Evolutionary conservation across 2,888 invertebrate species (phyloP).

Genomic region (Nasonia oneida): DNA sequence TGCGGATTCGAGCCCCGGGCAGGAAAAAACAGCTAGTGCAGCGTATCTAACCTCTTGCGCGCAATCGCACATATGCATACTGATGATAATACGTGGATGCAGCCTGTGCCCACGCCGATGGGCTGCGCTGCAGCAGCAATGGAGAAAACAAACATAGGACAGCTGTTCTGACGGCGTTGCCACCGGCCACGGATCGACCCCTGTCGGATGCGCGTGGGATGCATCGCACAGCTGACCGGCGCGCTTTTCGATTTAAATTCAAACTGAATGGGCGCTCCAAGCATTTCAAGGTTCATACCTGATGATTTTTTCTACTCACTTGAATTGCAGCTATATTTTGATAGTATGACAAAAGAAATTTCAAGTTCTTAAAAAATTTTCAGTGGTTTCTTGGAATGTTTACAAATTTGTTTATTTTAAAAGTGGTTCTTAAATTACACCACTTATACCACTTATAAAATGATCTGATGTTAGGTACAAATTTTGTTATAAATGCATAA

Average conservation of each 20-base stretch:
- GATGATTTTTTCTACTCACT: no score
- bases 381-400: no score
- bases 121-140: background rate
- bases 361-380: no score
- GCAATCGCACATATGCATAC: background rate
- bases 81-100: background rate
- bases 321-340: no score
- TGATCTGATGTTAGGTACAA: no score
- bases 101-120: background rate
- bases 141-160: slow-evolving; percentile 4
- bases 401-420: no score
- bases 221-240: background rate
- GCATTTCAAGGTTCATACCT: no score
- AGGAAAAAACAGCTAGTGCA: background rate
- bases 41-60: background rate
- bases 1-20: background rate
- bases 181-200: background rate
- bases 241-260: background rate
- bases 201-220: slow-evolving; percentile 4
- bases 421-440: no score
- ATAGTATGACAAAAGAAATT: no score
- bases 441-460: no score
- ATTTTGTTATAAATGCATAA: no score
- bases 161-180: background rate
- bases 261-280: background rate